Conservation (phyloP, 2,113 vertebrate species). For the Athene cunicularia region DNA sequence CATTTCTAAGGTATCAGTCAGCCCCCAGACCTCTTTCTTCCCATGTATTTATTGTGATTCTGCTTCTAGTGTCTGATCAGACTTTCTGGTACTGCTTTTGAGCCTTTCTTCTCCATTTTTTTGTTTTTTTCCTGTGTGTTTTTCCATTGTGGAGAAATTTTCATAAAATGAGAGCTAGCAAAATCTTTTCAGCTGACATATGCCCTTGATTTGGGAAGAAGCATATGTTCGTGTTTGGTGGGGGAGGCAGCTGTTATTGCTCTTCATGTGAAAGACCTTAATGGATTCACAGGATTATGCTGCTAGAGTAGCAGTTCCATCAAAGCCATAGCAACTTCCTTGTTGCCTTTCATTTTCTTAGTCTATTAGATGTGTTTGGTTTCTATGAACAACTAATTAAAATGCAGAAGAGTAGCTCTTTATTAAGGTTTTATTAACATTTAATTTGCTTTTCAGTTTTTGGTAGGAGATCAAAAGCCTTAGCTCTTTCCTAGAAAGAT, state of each 20-base stretch:
- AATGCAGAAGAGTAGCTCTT: conserved; percentile 17
- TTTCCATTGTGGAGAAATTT: background rate
- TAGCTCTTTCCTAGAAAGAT: conserved; percentile 44
- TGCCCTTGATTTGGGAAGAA: background rate
- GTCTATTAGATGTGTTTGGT: background rate
- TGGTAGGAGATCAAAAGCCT: conserved; percentile 6
- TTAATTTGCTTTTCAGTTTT: conserved; percentile 34
- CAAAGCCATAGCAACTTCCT: conserved; percentile 28
- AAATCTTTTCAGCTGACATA: background rate
- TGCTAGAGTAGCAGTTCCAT: background rate
- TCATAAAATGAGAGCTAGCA: background rate
- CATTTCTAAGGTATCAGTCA: background rate
- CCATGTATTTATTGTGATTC: background rate
- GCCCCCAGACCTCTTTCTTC: background rate
- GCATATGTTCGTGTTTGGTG: background rate
- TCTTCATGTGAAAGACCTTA: background rate
- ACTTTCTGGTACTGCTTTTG: background rate
- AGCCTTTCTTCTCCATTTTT: background rate
- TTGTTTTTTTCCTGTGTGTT: background rate
- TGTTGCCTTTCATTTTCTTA: conserved; percentile 21
- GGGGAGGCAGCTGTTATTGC: background rate
- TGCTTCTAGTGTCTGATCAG: background rate
- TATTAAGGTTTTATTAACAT: conserved; percentile 53
- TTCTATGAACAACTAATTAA: conserved; percentile 32
- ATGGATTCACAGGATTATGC: conserved; percentile 15